These are phyloP conservation scores for Bombus superbus DNA, from an alignment of 1,140 invertebrate genomes.

Conservation along the genomic window DNA sequence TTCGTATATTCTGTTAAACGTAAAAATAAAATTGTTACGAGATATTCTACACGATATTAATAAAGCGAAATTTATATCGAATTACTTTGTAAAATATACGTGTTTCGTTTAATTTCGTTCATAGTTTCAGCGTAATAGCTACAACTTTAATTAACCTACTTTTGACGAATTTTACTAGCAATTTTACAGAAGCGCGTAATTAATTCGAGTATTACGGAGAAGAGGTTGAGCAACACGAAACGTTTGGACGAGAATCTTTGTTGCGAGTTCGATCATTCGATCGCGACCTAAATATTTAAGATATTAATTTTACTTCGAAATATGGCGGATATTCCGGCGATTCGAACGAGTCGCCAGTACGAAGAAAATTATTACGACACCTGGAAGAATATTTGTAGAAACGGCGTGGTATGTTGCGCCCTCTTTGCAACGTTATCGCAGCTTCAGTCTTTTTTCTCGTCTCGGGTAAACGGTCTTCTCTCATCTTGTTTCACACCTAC, in stretches of 20 bases:
- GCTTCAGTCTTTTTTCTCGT: constrained; percentile 11
- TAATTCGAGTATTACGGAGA: neutral
- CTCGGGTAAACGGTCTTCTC: constrained; percentile 27
- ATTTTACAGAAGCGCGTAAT: neutral
- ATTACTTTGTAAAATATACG: neutral
- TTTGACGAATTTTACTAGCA: neutral
- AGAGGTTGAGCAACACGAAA: neutral
- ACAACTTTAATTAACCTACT: neutral
- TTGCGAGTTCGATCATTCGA: neutral
- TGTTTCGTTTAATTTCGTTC: neutral
- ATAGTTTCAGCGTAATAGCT: neutral
- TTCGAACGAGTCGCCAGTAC: neutral
- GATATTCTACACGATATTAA: neutral
- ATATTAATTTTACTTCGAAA: neutral
- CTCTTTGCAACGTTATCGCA: constrained; percentile 19
- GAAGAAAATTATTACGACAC: neutral
- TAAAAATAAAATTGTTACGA: neutral
- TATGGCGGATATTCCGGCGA: neutral
- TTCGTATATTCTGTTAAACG: neutral
- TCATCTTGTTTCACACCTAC: constrained; percentile 35
- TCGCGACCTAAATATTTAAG: neutral
- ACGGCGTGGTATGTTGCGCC: neutral
- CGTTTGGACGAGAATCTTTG: too few relatives aligned
- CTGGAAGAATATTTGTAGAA: constrained; percentile 7
- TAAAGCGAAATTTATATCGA: neutral